Percentiles rank a stretch among this genome's conserved stretches.
These are phyloP conservation scores for Nycticorax nycticorax DNA, from an alignment of 2,113 vertebrate species.

Conservation along the genomic window DNA sequence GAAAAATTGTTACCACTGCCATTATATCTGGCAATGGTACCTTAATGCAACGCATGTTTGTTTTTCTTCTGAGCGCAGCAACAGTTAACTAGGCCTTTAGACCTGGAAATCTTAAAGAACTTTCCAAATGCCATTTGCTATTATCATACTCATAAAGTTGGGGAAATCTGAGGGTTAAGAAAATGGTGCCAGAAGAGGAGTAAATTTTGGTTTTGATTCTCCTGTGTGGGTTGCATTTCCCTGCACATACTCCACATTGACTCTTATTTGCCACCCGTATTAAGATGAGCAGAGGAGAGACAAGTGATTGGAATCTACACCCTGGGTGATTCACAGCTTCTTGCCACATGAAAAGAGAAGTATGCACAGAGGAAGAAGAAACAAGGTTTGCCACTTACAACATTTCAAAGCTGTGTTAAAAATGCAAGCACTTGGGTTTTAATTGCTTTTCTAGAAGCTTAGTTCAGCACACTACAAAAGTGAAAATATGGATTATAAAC, in stretches of 20 bases:
- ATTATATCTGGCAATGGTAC: not conserved
- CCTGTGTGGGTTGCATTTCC: not conserved
- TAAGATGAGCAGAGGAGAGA: not conserved
- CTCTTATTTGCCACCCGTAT: not conserved
- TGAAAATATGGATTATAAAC: not conserved
- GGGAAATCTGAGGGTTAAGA: not conserved
- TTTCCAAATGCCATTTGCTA: not conserved
- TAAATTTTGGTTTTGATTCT: not conserved
- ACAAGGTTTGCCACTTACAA: not conserved
- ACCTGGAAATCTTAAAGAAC: not conserved
- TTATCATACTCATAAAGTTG: not conserved
- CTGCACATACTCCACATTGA: not conserved
- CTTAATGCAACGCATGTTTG: not conserved
- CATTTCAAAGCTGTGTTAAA: not conserved
- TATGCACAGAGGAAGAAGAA: not conserved
- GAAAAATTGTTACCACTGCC: not conserved
- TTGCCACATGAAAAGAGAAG: not conserved
- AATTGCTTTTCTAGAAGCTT: not conserved
- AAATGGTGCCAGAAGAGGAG: not conserved
- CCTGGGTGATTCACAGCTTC: not conserved
- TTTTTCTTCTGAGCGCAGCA: not conserved
- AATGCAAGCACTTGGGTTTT: not conserved
- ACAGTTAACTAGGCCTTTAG: not conserved
- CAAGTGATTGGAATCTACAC: not conserved
- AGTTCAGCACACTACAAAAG: not conserved